These are phyloP conservation scores for Fopius arisanus DNA, from an alignment of 1,140 invertebrate species.

Conservation along the genomic window DNA sequence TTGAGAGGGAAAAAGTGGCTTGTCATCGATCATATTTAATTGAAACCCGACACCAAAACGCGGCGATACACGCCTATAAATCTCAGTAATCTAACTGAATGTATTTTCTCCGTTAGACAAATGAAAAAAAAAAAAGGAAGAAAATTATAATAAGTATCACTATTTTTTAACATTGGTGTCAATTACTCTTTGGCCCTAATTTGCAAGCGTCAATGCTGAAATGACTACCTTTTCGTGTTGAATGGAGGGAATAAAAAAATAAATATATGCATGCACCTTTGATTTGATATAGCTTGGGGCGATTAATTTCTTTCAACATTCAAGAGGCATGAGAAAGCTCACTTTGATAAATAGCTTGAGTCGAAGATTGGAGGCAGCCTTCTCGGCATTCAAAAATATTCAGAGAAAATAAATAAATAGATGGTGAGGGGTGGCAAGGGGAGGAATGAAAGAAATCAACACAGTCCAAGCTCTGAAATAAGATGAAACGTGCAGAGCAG, in stretches of 20 bases:
- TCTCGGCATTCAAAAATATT: background rate
- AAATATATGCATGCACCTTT: no score
- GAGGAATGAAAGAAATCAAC: background rate
- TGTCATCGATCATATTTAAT: slow-evolving; percentile 52
- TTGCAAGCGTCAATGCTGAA: no score
- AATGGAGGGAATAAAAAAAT: no score
- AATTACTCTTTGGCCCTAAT: background rate
- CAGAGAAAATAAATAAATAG: background rate
- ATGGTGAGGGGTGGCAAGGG: background rate
- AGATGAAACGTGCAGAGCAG: slow-evolving; percentile 18
- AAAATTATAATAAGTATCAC: background rate
- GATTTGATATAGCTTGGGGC: background rate
- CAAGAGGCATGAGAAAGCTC: background rate
- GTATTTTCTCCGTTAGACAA: background rate
- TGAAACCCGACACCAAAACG: slow-evolving; percentile 48
- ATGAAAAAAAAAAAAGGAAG: background rate
- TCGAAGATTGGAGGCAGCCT: background rate
- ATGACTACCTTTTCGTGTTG: no score
- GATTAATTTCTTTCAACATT: background rate
- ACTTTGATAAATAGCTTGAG: background rate
- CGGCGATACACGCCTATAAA: slow-evolving; percentile 37
- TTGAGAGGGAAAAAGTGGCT: slow-evolving; percentile 11
- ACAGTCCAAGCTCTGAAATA: slow-evolving; percentile 14
- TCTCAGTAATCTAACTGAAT: slow-evolving; percentile 20
- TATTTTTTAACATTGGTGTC: background rate